Evolutionary conservation across 2,113 vertebrate species (phyloP), one percentile per base, ranked within the genome.

Genomic region (Calyptommatus sinebrachiatus): DNA sequence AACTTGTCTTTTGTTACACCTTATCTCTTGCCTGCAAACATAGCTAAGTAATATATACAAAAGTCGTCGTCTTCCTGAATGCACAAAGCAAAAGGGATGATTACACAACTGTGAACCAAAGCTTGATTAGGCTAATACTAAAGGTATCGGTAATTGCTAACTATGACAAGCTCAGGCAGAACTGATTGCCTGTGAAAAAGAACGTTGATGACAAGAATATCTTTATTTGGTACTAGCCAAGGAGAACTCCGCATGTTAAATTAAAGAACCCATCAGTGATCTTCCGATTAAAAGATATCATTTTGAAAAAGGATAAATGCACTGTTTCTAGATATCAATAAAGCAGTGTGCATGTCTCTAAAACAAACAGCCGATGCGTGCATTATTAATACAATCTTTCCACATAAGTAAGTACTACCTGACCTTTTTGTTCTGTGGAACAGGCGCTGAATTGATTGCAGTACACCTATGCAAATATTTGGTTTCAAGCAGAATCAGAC

Each of bases 111-210:
- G 80, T 12, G 82, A 78, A 83, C 78, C 57, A 20, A 67, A 87
- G 78, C 63, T 84, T 89, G 87, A 88, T 91, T 90, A 89, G 77
- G 77, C 88, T 86, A 91, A 74, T 87, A 88, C 78, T 90, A 85
- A 86, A 88, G 62, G 45, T 88, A 76, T 79, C 63, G n/a, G 84
- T 88, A 92, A 89, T 89, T 86, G 61, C 72, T 85, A 81, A 87
- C 31, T 45, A 77, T 75, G 73, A 76, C 78, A 83, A 61, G 80
- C 84, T 83, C 6, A 81, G 73, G 76, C 45, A 85, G 78, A 89
- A 85, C 63, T 88, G 48, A 86, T 85, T 89, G 76, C 45, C 18
- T 84, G 26, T 57, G 87, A 84, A 89, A 91, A 76, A 62, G 48
- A 67, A 72, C 90, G 87, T 69, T 85, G 24, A 80, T 84, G 83